Evolutionary conservation across 2,888 invertebrate genomes (phyloP).

Genomic region (Poecilobothrus nobilitatus): DNA sequence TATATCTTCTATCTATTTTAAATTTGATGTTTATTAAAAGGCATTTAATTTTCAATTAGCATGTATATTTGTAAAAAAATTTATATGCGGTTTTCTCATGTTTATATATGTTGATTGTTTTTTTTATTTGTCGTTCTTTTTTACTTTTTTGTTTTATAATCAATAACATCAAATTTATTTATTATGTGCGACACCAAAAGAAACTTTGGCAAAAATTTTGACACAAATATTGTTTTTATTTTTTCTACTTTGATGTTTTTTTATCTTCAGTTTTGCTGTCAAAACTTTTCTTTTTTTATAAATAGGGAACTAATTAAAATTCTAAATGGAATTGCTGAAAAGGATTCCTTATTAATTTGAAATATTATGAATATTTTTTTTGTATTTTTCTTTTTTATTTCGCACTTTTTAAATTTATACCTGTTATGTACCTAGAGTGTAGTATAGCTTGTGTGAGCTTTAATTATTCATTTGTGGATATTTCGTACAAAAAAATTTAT

Average conservation of each 20-base stretch:
- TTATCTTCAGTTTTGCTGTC: slow-evolving; percentile 4
- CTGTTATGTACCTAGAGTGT: not conserved
- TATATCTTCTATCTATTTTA: slow-evolving; percentile 2
- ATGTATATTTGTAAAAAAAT: not conserved
- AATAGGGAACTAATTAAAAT: slow-evolving; percentile 4
- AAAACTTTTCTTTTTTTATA: not conserved
- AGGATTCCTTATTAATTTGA: not conserved
- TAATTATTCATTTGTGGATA: slow-evolving; percentile 7
- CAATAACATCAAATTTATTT: slow-evolving; percentile 3
- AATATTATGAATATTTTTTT: not conserved
- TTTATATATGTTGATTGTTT: not conserved
- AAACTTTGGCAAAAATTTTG: slow-evolving; percentile 6
- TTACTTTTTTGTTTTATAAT: not conserved
- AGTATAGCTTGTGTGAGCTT: not conserved
- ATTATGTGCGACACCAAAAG: slow-evolving; percentile 6
- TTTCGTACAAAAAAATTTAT: not conserved
- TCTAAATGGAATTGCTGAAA: not conserved
- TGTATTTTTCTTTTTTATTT: not conserved
- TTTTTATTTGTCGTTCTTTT: not conserved
- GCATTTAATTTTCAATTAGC: slow-evolving; percentile 5
- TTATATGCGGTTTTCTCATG: not conserved
- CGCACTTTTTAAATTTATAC: not conserved
- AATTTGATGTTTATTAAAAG: not conserved
- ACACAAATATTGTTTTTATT: slow-evolving; percentile 4
- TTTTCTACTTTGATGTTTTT: not conserved